Conservation (phyloP, 2,797 vertebrate species). For the Lepilemur septentrionalis region DNA sequence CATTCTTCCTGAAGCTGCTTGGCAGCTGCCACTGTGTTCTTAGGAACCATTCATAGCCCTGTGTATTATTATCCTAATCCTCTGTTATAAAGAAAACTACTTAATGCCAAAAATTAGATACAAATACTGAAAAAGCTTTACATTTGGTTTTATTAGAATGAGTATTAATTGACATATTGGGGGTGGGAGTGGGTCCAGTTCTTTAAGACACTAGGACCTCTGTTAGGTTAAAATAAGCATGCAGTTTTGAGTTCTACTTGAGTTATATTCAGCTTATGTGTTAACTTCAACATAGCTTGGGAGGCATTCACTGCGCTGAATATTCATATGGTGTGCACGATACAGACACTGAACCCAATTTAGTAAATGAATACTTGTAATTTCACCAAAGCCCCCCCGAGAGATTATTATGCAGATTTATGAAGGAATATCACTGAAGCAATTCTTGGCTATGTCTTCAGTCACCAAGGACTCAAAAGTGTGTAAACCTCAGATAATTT, state of each 20-base stretch:
- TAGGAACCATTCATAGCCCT: slow-evolving; percentile 71
- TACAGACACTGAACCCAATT: slow-evolving; percentile 89
- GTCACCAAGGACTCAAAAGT: slow-evolving; percentile 82
- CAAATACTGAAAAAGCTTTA: slow-evolving; percentile 53
- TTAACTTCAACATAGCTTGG: slow-evolving; percentile 81
- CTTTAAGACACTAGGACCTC: slow-evolving; percentile 54
- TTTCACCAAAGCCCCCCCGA: slow-evolving; percentile 86
- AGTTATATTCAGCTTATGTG: slow-evolving; percentile 74
- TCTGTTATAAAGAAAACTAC: slow-evolving; percentile 61
- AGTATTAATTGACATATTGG: not conserved
- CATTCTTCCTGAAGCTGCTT: slow-evolving; percentile 73
- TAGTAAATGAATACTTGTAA: slow-evolving; percentile 90
- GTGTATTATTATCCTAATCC: slow-evolving; percentile 68
- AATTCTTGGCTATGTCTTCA: slow-evolving; percentile 86
- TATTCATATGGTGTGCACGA: slow-evolving; percentile 86
- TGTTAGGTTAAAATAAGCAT: slow-evolving; percentile 59
- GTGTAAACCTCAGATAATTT: slow-evolving; percentile 85
- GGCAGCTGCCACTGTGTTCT: slow-evolving; percentile 67
- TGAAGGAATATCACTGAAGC: slow-evolving; percentile 86
- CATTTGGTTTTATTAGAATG: slow-evolving; percentile 40
- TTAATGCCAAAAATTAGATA: slow-evolving; percentile 67
- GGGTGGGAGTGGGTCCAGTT: not conserved
- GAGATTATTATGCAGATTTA: slow-evolving; percentile 90
- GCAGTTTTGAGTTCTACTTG: slow-evolving; percentile 74
- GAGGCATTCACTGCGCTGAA: slow-evolving; percentile 83